phyloP scores from a whole-genome alignment of 2,888 invertebrate species.

The Xanthorhoe designata region DNA sequence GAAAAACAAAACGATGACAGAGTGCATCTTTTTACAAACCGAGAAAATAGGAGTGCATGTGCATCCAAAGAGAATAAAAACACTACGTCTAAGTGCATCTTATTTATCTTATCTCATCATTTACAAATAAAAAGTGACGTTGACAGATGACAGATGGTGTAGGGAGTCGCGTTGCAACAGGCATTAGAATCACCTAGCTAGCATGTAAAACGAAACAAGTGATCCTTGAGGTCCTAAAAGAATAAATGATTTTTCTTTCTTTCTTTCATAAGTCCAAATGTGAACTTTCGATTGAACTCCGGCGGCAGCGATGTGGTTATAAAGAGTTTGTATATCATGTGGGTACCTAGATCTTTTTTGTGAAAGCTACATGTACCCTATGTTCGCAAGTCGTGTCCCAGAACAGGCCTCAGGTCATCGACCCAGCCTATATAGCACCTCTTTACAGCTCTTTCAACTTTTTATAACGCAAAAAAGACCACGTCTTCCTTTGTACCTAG shows the following conservation, averaged over 20 bases:
- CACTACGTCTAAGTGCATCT: no score
- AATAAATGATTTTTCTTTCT: no score
- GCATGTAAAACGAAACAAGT: no score
- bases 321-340: neutral
- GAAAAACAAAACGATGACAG: neutral
- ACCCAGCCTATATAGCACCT: slow-evolving; percentile 14
- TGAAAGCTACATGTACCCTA: slow-evolving; percentile 11
- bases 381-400: slow-evolving; percentile 18
- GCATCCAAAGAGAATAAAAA: no score
- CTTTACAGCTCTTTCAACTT: slow-evolving; percentile 5
- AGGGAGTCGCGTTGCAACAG: no score
- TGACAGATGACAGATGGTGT: slow-evolving; percentile 8
- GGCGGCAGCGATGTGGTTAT: neutral
- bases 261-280: slow-evolving; percentile 1
- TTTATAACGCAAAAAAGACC: slow-evolving; percentile 16
- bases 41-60: no score
- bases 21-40: slow-evolving; percentile 1
- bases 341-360: neutral
- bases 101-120: no score
- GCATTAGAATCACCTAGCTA: no score
- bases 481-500: neutral
- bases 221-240: no score
- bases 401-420: slow-evolving; percentile 23
- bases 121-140: slow-evolving; percentile 1
- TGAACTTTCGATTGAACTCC: slow-evolving; percentile 10